Base-by-base conservation (phyloP, 2,113 vertebrate species). In the Dunckerocampus dactyliophorus region DNA sequence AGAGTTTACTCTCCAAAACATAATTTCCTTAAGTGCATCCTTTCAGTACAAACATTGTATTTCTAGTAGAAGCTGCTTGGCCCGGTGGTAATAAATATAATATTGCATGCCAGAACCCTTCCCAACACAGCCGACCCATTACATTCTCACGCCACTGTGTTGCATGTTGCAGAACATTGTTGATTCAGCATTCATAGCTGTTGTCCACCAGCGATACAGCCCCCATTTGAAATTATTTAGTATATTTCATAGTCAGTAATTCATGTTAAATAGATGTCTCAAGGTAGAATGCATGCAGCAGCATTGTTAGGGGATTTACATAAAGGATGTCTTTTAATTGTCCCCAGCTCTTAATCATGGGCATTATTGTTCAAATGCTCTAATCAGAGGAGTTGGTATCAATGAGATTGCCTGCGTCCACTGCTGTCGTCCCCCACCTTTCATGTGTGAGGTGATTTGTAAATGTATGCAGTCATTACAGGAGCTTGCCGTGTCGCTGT, bases 401-500 rank as follows among this genome's bases (percentile, higher is more conserved):
- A 21, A 12, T 3, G 37, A 42, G 56, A 72, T 64, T 66, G 63
- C 57, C 34, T 21, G 20, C 52, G 70, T 68, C 67, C 34, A 21
- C 75, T 71, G 63, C 69, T 79, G 79, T 76, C 61, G 65, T 71
- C 72, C 62, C 45, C 77, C 39, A 43, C 66, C 59, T 80, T 75
- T 80, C 63, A 82, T 72, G 69, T 84, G 69, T 54, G 65, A 76
- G 76, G 71, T 83, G 73, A 87, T 88, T 88, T 89, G 81, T 85
- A 79, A 87, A 83, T 83, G 74, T 72, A 76, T 82, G 75, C 66
- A 83, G 71, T 87, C 81, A 86, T 84, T 87, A 76, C 69, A 84
- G 76, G 71, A 63, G 76, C 85, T 75, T 84, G 82, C 82, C 84
- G 77, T 88, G 85, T 80, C 82, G 82, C 82, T 84, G 77, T 88